Base-by-base conservation (phyloP, 2,888 invertebrate genomes). In the Piscicola geometra region DNA sequence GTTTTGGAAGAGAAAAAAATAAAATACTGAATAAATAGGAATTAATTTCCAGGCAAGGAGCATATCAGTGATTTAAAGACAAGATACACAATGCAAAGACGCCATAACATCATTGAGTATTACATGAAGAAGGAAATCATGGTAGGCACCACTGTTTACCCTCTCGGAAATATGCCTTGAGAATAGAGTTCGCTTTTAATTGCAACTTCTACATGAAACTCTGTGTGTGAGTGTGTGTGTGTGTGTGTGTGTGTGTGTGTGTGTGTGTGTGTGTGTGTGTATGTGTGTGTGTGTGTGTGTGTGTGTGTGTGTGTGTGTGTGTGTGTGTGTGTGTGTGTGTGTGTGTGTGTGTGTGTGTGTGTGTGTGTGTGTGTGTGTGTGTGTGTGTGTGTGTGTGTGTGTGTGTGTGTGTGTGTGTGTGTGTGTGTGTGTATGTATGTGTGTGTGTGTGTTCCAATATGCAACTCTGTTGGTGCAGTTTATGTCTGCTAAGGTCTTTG, bases 251-350 rank as follows among this genome's bases (percentile, higher is more conserved):
- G 71, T 71, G 32, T 76, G 71, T 76, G 56, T 76, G 70, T 75
- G 50, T 75, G 60, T 47, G n/a, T 70, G 25, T 70, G n/a, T 70
- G 25, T 70, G n/a, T 70, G 47, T 76, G 71, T 76, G 71, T 71
- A 71, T 56, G 71, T 71, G 64, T 76, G 71, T 76, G 71, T 71
- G 71, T 76, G 71, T 56, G 71, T 71, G 71, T 56, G 36, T 71
- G 52, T 56, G 36, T 56, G 56, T 56, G 18, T 70, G 28, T 71
- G 25, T 47, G 28, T 71, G 25, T 71, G 28, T 71, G 50, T 71
- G 1, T 71, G 50, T 71, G 28, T 67, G 67, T 67, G n/a, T 67
- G 50, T 76, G n/a, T 67, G 67, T 67, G n/a, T 67, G 67, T 64
- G 64, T 64, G 30, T 64, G 64, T 64, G 30, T 64, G 64, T 64